Base-by-base conservation (phyloP, 2,113 vertebrate genomes). In the Marmota monax region DNA sequence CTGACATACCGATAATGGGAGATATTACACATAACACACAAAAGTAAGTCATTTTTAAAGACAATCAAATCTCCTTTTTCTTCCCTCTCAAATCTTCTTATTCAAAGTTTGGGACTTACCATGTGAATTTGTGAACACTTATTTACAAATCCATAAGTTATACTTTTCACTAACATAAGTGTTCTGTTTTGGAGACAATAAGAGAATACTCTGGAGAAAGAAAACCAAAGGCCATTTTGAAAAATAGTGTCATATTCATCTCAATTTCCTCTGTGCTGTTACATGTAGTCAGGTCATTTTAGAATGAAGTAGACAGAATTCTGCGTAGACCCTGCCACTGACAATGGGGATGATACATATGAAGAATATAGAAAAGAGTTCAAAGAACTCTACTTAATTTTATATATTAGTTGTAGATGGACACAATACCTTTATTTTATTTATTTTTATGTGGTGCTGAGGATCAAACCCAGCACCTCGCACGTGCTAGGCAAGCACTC, bases 51-150 rank as follows among this genome's bases (percentile, higher is more conserved):
- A 58, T 61, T 85, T 92, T 74, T 39, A 79, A 78, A 69, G 53
- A 85, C 32, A 85, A 23, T n/a, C 32, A 95, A 69, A 92, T 83
- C 69, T 82, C 63, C 45, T 84, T 72, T 63, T 63, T 63, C 9
- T 23, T 23, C 61, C 61, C 61, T 27, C 61, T 9, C 61, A 63
- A 63, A 63, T 69, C 32, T 69, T 34, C 80, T 88, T 98, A 97
- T 72, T 97, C 84, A 69, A 97, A 51, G 86, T 80, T 97, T 95
- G 97, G 79, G 96, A 96, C 79, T 94, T 96, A 88, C 63, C 94
- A 98, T 94, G 92, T 80, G 96, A 97, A 97, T 97, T 53, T 92
- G n/a, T 97, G 82, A 12, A 86, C 94, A 39, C 96, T 97, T 98
- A 98, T 96, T 98, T 95, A 96, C 88, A 97, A 93, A 94, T 96